Evolutionary conservation across 2,797 vertebrate genomes (phyloP).

Genomic region (Miichthys miiuy): DNA sequence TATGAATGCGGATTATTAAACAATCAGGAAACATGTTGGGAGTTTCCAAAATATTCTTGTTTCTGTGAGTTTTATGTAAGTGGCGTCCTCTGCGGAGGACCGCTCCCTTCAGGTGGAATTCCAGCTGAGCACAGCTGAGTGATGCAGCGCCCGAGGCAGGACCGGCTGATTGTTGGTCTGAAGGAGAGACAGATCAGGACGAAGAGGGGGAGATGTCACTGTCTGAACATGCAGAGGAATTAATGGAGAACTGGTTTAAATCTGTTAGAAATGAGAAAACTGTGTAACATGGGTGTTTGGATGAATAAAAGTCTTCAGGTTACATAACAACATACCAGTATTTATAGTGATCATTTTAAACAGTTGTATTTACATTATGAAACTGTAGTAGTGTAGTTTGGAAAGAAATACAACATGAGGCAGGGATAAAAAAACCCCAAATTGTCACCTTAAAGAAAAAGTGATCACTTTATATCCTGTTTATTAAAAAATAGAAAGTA

Average conservation of each 20-base stretch:
- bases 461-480: too few species aligned
- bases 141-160: conserved; percentile 54
- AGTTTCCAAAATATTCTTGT: conserved; percentile 26
- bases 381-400: neutral
- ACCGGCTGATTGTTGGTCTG: conserved; percentile 50
- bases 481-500: neutral
- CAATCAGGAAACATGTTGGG: conserved; percentile 10
- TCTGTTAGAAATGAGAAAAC: neutral
- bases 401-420: neutral
- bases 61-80: conserved; percentile 21
- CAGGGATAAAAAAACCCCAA: neutral
- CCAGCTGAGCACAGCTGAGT: conserved; percentile 47
- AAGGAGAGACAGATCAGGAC: conserved; percentile 35
- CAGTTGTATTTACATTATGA: neutral
- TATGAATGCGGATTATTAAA: neutral
- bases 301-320: neutral
- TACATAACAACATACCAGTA: neutral
- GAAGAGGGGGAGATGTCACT: conserved; percentile 7
- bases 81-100: conserved; percentile 44
- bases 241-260: conserved; percentile 4
- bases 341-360: neutral
- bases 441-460: neutral
- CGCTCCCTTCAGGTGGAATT: conserved; percentile 70
- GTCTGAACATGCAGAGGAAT: conserved; percentile 45
- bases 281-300: neutral